Conservation (phyloP, 2,888 invertebrate genomes). For the Chesias legatella region DNA sequence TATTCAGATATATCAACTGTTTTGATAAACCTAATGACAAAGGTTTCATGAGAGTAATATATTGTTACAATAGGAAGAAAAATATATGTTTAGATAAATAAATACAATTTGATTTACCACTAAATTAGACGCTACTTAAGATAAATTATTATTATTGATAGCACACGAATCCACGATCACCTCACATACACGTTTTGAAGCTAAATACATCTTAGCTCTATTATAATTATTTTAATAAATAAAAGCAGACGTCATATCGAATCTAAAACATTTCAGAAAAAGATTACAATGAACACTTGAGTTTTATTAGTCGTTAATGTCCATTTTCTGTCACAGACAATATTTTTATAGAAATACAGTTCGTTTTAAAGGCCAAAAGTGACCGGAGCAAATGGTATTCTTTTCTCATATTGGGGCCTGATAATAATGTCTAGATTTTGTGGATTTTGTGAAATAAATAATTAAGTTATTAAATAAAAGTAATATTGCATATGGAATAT, state of each 20-base stretch:
- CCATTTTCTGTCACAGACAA: constrained; percentile 41
- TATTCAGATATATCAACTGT: constrained; percentile 5
- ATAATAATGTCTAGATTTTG: no score
- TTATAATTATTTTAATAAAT: constrained; percentile 14
- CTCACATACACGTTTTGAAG: constrained; percentile 44
- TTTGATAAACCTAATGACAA: constrained; percentile 10
- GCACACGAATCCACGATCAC: constrained; percentile 49
- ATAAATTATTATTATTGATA: constrained; percentile 39
- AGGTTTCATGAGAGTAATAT: no score
- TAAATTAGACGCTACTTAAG: constrained; percentile 18
- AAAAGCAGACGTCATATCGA: constrained; percentile 28
- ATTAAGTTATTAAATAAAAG: no score
- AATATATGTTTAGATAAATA: constrained; percentile 3
- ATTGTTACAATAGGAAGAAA: no score
- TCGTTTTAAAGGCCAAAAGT: background rate
- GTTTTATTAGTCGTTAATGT: constrained; percentile 27
- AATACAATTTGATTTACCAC: constrained; percentile 22
- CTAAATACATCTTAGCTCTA: constrained; percentile 50
- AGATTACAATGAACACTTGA: constrained; percentile 24
- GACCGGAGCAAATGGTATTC: background rate
- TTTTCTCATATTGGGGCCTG: no score
- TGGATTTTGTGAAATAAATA: no score
- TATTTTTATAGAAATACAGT: constrained; percentile 17
- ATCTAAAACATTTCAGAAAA: constrained; percentile 18
- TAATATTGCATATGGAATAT: no score